Percentiles rank a stretch among this genome's conserved stretches.
phyloP scores from a whole-genome alignment of 2,888 invertebrate species.

The Orgyia antiqua region DNA sequence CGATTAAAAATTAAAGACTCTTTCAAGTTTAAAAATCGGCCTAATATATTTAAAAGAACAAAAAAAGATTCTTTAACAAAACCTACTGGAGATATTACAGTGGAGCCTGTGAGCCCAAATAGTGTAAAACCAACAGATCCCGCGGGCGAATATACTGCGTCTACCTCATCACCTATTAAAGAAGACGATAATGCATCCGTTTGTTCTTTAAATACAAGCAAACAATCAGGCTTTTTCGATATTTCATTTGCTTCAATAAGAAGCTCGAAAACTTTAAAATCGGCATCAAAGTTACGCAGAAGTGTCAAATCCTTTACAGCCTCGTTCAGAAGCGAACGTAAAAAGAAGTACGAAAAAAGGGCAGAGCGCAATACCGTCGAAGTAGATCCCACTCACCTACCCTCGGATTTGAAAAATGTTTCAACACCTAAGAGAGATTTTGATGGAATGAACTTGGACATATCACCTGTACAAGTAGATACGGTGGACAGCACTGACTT shows the following conservation, averaged over 20 bases:
- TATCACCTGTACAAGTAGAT: constrained; percentile 69
- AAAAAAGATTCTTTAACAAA: constrained; percentile 65
- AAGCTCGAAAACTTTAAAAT: constrained; percentile 66
- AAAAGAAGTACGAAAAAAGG: constrained; percentile 71
- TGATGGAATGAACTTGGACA: constrained; percentile 60
- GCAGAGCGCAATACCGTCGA: constrained; percentile 62
- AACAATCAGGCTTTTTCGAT: constrained; percentile 72
- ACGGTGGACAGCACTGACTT: constrained; percentile 63
- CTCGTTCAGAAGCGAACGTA: constrained; percentile 70
- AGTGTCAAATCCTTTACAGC: constrained; percentile 75
- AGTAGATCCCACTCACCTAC: constrained; percentile 56
- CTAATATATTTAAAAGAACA: constrained; percentile 66
- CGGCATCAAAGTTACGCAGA: constrained; percentile 65
- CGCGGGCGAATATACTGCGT: constrained; percentile 61
- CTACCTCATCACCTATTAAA: constrained; percentile 67
- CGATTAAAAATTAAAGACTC: constrained; percentile 73
- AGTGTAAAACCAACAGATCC: constrained; percentile 64
- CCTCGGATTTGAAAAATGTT: constrained; percentile 48
- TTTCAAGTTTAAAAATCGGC: constrained; percentile 71
- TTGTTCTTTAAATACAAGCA: constrained; percentile 68
- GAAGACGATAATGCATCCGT: constrained; percentile 69
- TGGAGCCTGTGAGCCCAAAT: constrained; percentile 64
- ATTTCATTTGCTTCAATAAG: constrained; percentile 67
- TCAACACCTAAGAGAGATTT: constrained; percentile 59
- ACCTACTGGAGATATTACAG: constrained; percentile 57